phyloP scores from a whole-genome alignment of 2,888 invertebrate genomes.

The Morpho helenor region DNA sequence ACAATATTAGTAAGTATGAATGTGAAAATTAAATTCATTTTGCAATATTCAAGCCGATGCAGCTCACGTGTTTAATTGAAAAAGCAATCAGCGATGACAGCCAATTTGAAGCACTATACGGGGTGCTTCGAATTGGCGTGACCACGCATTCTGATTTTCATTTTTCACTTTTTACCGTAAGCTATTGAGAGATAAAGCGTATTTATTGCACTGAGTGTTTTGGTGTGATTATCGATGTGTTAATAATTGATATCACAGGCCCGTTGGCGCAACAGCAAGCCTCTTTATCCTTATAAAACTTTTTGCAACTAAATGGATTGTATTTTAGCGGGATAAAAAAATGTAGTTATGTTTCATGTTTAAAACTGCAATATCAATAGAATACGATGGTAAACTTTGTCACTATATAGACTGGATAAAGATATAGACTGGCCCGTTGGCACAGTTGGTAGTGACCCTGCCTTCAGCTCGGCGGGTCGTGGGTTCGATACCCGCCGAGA shows the following conservation, averaged over 20 bases:
- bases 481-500: too few relatives aligned
- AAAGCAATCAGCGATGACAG: constrained; percentile 46
- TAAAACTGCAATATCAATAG: too few relatives aligned
- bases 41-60: neutral
- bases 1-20: neutral
- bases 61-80: constrained; percentile 43
- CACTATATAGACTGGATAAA: too few relatives aligned
- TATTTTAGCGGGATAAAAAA: too few relatives aligned
- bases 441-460: neutral
- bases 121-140: constrained; percentile 23
- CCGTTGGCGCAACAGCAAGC: neutral
- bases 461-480: too few relatives aligned
- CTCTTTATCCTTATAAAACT: too few relatives aligned
- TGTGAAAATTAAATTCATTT: constrained; percentile 12
- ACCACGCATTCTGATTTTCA: constrained; percentile 19
- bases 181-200: constrained; percentile 22
- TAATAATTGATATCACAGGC: too few relatives aligned
- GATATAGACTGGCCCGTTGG: neutral
- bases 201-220: constrained; percentile 15
- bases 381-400: too few relatives aligned
- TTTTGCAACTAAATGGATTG: too few relatives aligned
- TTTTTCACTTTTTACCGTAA: constrained; percentile 17
- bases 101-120: constrained; percentile 14
- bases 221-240: neutral
- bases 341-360: too few relatives aligned